Evolutionary conservation across 64 coral and sea anemone genomes (phyloP), one percentile per base, ranked within the genome.

Genomic region (Pachyseris speciosa): DNA sequence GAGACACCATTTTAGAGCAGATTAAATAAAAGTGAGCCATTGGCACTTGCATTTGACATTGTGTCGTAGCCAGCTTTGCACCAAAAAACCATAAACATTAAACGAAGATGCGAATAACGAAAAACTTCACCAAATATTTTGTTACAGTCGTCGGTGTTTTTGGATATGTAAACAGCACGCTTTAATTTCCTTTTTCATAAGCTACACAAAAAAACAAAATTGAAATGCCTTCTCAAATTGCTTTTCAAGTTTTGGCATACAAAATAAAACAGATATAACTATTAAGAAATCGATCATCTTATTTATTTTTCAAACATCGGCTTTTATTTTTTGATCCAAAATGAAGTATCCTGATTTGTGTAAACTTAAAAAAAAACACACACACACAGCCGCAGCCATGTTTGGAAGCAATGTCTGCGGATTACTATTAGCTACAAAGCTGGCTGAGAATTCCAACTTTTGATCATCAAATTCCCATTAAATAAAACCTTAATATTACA

Each of bases 151-250:
- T 15, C 64, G 27, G 64, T 16, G 22, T 64, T 67, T 32, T 29
- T 30, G 17, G 34, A 71, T 71, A 36, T 39, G 3, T 71, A 71
- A 71, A 71, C 67, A 71, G 39, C 15, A 7, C 67, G 36, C 2
- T 71, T 71, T 37, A 2, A 71, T 71, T 71, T 71, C 67, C 67
- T 71, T 67, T 67, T 71, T 37, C 34, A 39, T 24, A 37, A 71
- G 30, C 1, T 38, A 37, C 32, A 22, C 67, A 34, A 39, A 71
- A 71, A 67, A 27, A 67, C n/a, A 32, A 31, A 34, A 67, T 67
- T 32, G 1, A 20, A 38, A 17, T 7, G 33, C 22, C 16, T 71
- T 25, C 67, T 37, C 15, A 38, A 39, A 39, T 39, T 71, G 67
- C 67, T 36, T 19, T 39, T 20, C 8, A 71, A 36, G 28, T 71